Base-by-base conservation (phyloP, 2,797 vertebrate genomes). In the Acrossocheilus fasciatus region DNA sequence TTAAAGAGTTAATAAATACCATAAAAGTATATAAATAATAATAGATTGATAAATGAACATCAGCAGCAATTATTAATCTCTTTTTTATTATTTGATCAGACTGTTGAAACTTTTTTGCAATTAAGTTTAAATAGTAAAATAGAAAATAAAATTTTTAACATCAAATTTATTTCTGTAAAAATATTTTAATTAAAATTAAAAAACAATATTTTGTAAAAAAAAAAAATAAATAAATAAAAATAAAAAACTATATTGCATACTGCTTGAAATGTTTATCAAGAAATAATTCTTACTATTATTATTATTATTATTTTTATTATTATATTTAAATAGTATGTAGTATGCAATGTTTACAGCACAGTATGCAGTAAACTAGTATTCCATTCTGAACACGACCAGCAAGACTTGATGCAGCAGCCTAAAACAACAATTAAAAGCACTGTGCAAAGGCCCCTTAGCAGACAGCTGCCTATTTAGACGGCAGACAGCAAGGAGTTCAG, bases 401-500 rank as follows among this genome's bases (percentile, higher is more conserved):
- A 23, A 36, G 47, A 52, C 2, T 18, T 30, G 43, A 69, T 39
- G 43, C 43, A 15, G 7, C 2, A 11, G 62, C 10, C 23, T 23
- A 52, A 14, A 15, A 18, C 68, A 57, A 11, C 50, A 8, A 18
- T 72, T 72, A 72, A 43, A 43, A 20, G 17, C 41, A 12, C 30
- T 20, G 18, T 14, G 50, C 10, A 4, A 39, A n/a, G 34, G 17
- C 10, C 66, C 80, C 69, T 86, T 72, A 59, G 74, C n/a, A 69
- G 66, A 15, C 47, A 77, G 75, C 34, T 57, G 34, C 52, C 75
- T 39, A n/a, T n/a, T 39, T 57, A 77, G 75, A n/a, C 50, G 14
- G 75, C 75, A n/a, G 14, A 73, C 70, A 74, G n/a, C 23, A 47
- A 57, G 52, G 34, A 77, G 75, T 50, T 15, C 50, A n/a, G 10